Percentiles rank a stretch among this genome's conserved stretches.
Evolutionary conservation across 2,888 invertebrate genomes (phyloP).

Genomic region (Meandrusa payeni): DNA sequence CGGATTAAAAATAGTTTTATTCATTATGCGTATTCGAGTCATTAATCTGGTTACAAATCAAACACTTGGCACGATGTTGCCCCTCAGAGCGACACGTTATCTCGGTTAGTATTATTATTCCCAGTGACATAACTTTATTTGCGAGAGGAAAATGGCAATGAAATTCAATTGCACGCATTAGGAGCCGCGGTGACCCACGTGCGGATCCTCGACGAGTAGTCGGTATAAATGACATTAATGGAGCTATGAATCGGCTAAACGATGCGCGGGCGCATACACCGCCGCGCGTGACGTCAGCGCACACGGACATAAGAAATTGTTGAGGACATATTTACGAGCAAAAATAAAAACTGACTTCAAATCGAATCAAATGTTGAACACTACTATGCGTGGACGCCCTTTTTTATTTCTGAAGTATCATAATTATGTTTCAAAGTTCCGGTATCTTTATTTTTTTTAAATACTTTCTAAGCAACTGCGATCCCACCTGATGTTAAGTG

Average conservation of each 20-base stretch:
- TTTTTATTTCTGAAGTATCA: too few relatives aligned
- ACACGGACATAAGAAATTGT: neutral
- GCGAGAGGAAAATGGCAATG: constrained; percentile 74
- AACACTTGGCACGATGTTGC: neutral
- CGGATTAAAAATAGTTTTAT: neutral
- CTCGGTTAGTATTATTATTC: constrained; percentile 23
- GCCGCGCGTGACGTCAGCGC: constrained; percentile 52
- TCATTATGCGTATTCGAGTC: neutral
- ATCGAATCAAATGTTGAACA: too few relatives aligned
- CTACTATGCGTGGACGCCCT: too few relatives aligned
- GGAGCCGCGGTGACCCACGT: constrained; percentile 57
- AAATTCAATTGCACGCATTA: constrained; percentile 70
- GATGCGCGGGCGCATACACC: constrained; percentile 73
- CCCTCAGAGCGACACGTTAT: constrained; percentile 1
- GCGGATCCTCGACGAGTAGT: constrained; percentile 48
- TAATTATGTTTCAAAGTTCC: too few relatives aligned
- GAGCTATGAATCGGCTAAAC: constrained; percentile 63
- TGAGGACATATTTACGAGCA: too few relatives aligned
- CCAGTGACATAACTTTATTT: constrained; percentile 44
- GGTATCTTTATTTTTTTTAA: too few relatives aligned
- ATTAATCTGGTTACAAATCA: neutral
- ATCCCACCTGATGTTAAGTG: too few relatives aligned
- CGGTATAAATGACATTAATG: constrained; percentile 66
- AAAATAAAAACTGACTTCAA: too few relatives aligned
- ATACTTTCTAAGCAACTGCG: too few relatives aligned